Conservation (phyloP, 2,113 vertebrate genomes). For the Forbesichthys agassizii region DNA sequence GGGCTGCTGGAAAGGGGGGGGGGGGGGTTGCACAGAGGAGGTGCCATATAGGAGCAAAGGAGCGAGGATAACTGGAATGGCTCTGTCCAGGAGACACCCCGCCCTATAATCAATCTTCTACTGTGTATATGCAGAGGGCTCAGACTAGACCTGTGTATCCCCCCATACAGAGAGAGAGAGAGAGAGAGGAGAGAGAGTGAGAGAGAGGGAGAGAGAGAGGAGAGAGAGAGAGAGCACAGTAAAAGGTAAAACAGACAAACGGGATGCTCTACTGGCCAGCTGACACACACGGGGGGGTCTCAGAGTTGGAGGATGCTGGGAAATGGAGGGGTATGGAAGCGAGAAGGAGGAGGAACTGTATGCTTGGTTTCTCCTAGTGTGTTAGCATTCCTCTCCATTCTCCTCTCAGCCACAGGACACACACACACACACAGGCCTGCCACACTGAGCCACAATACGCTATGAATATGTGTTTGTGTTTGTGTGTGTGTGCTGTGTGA, state of each 20-base stretch:
- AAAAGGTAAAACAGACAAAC: constrained; percentile 64
- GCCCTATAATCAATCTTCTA: too few species aligned
- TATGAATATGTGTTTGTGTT: too few species aligned
- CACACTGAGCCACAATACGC: too few species aligned
- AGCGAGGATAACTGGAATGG: too few species aligned
- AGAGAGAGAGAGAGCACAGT: constrained; percentile 32
- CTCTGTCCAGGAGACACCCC: too few species aligned
- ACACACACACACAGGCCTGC: constrained; percentile 1
- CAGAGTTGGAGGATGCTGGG: constrained; percentile 32
- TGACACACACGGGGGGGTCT: constrained; percentile 64
- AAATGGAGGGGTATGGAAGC: constrained; percentile 23
- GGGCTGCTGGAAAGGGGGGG: too few species aligned
- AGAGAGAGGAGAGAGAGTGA: neutral
- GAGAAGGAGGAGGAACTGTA: constrained; percentile 45
- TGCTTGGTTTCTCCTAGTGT: constrained; percentile 73
- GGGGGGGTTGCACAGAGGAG: too few species aligned
- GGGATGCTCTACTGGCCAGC: constrained; percentile 70
- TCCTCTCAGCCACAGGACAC: constrained; percentile 66
- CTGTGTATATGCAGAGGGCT: too few species aligned
- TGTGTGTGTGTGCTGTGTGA: too few species aligned
- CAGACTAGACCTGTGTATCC: too few species aligned
- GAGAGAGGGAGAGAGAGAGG: constrained; percentile 6
- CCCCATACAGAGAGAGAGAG: neutral
- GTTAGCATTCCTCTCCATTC: constrained; percentile 73
- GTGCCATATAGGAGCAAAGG: too few species aligned